Evolutionary conservation across 1,140 invertebrate species (phyloP), one percentile per base, ranked within the genome.

Genomic region (Pseudomyrmex concolor): DNA sequence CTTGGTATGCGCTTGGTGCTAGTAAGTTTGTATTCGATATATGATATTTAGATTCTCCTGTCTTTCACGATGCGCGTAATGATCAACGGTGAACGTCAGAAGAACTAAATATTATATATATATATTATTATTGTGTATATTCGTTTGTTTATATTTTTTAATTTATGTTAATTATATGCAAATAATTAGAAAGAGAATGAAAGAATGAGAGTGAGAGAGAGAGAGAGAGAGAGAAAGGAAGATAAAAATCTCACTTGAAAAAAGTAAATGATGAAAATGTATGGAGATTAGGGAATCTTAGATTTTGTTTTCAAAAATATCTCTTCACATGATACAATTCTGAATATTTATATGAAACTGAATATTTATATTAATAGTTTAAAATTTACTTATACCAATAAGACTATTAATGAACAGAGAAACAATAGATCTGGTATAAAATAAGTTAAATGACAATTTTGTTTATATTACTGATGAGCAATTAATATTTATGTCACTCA

Each of bases 11-110:
- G 71, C 73, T 88, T 68, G 87, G 87, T 88, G 87, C 87, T 88
- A 88, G 50, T 71, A 54, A 74, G 77, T 59, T 85, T 43, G 48
- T 57, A 57, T 70, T 84, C 19, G 57, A 10, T 87, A 15, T 62
- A 66, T 34, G 2, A 60, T 84, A 71, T 81, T 88, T 88, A 84
- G 85, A 71, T n/a, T 88, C 85, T 87, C 74, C 70, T 87, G 86
- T 59, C 43, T 80, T 34, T 19, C 54, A 19, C 45, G 13, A 50
- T 17, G n/a, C 17, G 17, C 3, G 17, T n/a, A 51, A 12, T 15
- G 2, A 54, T 17, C 4, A n/a, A 45, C 19, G 17, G 77, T 50
- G 15, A 13, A 77, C 50, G 59, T 67, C 84, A 86, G 80, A 72
- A n/a, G 80, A 84, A 34, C 86, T 87, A 86, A 57, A 83, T 87